phyloP scores from a whole-genome alignment of 1,140 invertebrate genomes.

The Telenomus remus region DNA sequence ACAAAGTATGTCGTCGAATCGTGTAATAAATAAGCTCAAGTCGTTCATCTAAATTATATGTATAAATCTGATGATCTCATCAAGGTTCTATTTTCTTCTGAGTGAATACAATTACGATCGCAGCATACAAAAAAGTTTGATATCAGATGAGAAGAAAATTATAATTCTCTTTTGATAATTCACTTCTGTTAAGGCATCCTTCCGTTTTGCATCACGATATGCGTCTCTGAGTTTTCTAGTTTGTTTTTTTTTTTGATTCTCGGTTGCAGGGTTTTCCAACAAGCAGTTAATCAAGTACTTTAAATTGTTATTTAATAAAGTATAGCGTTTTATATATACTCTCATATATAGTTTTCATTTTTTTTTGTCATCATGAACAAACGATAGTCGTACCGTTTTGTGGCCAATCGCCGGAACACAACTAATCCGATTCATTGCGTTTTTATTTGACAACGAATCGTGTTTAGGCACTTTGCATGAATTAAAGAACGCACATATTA shows the following conservation, averaged over 20 bases:
- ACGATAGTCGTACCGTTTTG: too few species aligned
- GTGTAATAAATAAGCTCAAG: constrained; percentile 74
- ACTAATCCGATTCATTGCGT: background rate
- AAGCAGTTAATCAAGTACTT: too few species aligned
- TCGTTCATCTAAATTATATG: constrained; percentile 54
- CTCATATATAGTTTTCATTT: too few species aligned
- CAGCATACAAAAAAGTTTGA: constrained; percentile 20
- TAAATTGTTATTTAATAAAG: too few species aligned
- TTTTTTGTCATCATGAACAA: too few species aligned
- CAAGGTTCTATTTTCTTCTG: constrained; percentile 16
- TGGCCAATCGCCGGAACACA: too few species aligned
- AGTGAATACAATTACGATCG: constrained; percentile 18
- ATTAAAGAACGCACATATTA: constrained; percentile 15
- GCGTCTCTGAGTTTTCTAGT: too few species aligned
- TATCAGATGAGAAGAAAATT: background rate
- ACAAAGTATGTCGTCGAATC: constrained; percentile 66
- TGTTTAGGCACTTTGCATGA: constrained; percentile 51
- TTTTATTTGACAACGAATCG: constrained; percentile 31
- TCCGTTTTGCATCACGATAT: too few species aligned
- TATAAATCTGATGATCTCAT: constrained; percentile 22
- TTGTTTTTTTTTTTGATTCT: too few species aligned
- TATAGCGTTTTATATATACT: constrained; percentile 8
- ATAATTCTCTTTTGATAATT: too few species aligned
- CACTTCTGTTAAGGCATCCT: too few species aligned
- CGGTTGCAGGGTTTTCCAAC: too few species aligned